Evolutionary conservation across 2,888 invertebrate genomes (phyloP), one percentile per base, ranked within the genome.

Genomic region (Mesorhabditis belari): DNA sequence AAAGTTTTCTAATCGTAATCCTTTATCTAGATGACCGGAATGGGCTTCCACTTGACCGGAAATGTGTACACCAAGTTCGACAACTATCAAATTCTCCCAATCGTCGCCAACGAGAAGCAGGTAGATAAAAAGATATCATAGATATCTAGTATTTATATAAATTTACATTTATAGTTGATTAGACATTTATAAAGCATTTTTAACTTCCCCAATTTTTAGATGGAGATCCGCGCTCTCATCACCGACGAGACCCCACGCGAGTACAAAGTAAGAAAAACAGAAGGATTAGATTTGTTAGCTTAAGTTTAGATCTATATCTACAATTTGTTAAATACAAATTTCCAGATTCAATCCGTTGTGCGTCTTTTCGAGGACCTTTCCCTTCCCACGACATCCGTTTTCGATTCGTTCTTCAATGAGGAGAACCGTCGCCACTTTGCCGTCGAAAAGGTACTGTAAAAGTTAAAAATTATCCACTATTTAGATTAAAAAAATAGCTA

Each of bases 281-380:
- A n/a, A n/a, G n/a, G n/a, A n/a, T n/a, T n/a, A n/a, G n/a, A n/a
- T n/a, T n/a, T n/a, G n/a, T n/a, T n/a, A n/a, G n/a, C n/a, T n/a
- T n/a, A n/a, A n/a, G n/a, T n/a, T n/a, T n/a, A n/a, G n/a, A n/a
- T n/a, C n/a, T n/a, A n/a, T n/a, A n/a, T n/a, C n/a, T n/a, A n/a
- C n/a, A n/a, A n/a, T n/a, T n/a, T n/a, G n/a, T n/a, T n/a, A n/a
- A n/a, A n/a, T n/a, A n/a, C n/a, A n/a, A n/a, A n/a, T n/a, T n/a
- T n/a, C n/a, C n/a, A n/a, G n/a, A 35, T 35, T 26, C 52, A 25
- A n/a, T 9, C 67, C 28, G 57, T 64, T 29, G 55, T 64, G 51
- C 19, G 49, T 35, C 66, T 65, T 54, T 57, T 58, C 17, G 29
- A 64, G 23, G 65, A 62, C 56, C 12, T 62, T 57, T 64, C 65